Conservation (phyloP, 1,140 invertebrate species). For the Uloborus diversus region DNA sequence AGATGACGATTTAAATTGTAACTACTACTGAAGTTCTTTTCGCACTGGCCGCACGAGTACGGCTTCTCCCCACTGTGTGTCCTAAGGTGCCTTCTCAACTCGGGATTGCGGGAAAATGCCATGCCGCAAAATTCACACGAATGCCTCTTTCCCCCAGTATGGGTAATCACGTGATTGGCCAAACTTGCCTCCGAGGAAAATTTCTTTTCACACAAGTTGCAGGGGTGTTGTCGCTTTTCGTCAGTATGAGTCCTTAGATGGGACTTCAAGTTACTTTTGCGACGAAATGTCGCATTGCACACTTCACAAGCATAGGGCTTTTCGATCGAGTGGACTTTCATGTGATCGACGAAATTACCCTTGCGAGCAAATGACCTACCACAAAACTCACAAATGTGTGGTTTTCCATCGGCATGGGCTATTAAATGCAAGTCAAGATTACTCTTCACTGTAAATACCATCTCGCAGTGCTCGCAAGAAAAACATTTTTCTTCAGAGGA, state of each 20-base stretch:
- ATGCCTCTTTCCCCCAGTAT: constrained; percentile 83
- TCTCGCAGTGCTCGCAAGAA: too few relatives aligned
- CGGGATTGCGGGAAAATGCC: neutral
- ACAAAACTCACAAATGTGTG: neutral
- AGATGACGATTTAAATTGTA: neutral
- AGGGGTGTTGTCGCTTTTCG: neutral
- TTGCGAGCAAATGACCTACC: neutral
- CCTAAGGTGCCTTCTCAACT: neutral
- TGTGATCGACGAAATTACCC: neutral
- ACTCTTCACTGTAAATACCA: too few relatives aligned
- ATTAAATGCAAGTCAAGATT: too few relatives aligned
- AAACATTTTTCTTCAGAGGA: too few relatives aligned
- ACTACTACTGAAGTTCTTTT: neutral
- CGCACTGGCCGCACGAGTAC: neutral
- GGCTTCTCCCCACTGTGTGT: neutral
- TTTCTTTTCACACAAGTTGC: neutral
- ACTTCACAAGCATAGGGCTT: neutral
- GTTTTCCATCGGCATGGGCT: neutral
- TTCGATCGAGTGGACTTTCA: neutral
- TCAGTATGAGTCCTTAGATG: neutral
- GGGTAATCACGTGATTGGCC: constrained; percentile 90
- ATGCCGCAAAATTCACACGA: neutral
- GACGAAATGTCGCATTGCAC: neutral
- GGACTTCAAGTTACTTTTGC: neutral
- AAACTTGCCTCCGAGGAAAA: constrained; percentile 64